These are phyloP conservation scores for Melieria picta DNA, from an alignment of 2,888 invertebrate genomes.

Conservation along the genomic window DNA sequence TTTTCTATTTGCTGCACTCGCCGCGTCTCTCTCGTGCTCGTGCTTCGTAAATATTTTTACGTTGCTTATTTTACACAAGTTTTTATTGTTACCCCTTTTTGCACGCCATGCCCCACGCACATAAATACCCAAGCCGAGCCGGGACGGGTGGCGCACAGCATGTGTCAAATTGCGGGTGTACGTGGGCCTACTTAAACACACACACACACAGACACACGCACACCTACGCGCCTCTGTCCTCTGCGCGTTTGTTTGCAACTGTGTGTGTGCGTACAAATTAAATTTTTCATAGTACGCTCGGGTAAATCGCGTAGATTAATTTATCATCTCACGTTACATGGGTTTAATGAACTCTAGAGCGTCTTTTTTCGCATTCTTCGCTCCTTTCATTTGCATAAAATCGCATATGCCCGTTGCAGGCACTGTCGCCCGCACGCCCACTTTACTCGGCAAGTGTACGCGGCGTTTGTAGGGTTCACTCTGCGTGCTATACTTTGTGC, in stretches of 20 bases:
- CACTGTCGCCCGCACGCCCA: too few relatives aligned
- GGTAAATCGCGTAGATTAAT: constrained; percentile 59
- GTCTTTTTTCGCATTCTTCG: constrained; percentile 6
- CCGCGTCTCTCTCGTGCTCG: neutral
- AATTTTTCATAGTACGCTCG: constrained; percentile 58
- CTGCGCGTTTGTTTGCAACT: constrained; percentile 35
- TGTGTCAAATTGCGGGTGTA: too few relatives aligned
- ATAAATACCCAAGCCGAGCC: neutral
- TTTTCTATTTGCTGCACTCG: neutral
- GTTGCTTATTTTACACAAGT: constrained; percentile 14
- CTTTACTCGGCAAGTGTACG: too few relatives aligned
- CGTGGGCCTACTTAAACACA: neutral
- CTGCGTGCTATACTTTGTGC: too few relatives aligned
- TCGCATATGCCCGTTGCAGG: too few relatives aligned
- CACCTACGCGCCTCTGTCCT: constrained; percentile 33
- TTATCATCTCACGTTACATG: constrained; percentile 59
- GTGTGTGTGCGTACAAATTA: constrained; percentile 58
- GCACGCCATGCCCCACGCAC: neutral
- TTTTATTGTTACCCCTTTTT: constrained; percentile 22
- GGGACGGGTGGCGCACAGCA: neutral
- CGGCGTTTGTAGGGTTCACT: too few relatives aligned
- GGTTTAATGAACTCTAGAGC: constrained; percentile 59
- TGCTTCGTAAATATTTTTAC: neutral
- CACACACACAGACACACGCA: constrained; percentile 14
- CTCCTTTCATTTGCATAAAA: constrained; percentile 1